phyloP scores from a whole-genome alignment of 2,888 invertebrate genomes.

The Eucriotettix oculatus region DNA sequence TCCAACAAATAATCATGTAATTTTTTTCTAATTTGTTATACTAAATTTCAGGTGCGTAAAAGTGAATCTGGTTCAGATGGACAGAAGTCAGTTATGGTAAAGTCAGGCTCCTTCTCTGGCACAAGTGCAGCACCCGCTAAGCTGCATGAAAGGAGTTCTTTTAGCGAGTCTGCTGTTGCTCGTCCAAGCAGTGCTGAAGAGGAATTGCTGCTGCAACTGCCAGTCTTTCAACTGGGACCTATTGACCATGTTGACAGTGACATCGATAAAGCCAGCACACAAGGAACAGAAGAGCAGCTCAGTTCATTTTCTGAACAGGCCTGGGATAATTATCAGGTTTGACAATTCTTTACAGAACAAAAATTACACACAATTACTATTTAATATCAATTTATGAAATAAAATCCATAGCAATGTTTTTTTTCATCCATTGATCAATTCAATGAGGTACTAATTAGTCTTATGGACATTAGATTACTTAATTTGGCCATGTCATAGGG shows the following conservation, averaged over 20 bases:
- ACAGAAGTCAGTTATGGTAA: slow-evolving; percentile 31
- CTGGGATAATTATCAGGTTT: slow-evolving; percentile 88
- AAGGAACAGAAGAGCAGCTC: slow-evolving; percentile 44
- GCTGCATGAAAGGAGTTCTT: slow-evolving; percentile 29
- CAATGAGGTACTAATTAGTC: too few relatives aligned
- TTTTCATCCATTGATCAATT: too few relatives aligned
- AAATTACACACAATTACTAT: too few relatives aligned
- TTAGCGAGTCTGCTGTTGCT: slow-evolving; percentile 46
- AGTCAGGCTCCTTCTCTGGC: slow-evolving; percentile 59
- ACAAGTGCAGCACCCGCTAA: slow-evolving; percentile 21
- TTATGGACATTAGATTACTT: too few relatives aligned
- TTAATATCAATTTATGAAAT: too few relatives aligned
- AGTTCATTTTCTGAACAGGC: slow-evolving; percentile 82
- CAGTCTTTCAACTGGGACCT: slow-evolving; percentile 19
- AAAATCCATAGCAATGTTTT: too few relatives aligned
- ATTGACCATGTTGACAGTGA: slow-evolving; percentile 26
- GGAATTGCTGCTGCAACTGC: slow-evolving; percentile 26
- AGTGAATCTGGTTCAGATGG: slow-evolving; percentile 42
- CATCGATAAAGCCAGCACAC: slow-evolving; percentile 8
- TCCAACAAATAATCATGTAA: neutral
- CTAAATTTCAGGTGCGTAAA: slow-evolving; percentile 26
- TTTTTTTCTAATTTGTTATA: neutral
- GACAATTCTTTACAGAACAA: too few relatives aligned
- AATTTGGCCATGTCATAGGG: too few relatives aligned
- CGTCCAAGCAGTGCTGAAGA: slow-evolving; percentile 30